Evolutionary conservation across 1,140 invertebrate genomes (phyloP).

Genomic region (Drosophila parabipectinata): DNA sequence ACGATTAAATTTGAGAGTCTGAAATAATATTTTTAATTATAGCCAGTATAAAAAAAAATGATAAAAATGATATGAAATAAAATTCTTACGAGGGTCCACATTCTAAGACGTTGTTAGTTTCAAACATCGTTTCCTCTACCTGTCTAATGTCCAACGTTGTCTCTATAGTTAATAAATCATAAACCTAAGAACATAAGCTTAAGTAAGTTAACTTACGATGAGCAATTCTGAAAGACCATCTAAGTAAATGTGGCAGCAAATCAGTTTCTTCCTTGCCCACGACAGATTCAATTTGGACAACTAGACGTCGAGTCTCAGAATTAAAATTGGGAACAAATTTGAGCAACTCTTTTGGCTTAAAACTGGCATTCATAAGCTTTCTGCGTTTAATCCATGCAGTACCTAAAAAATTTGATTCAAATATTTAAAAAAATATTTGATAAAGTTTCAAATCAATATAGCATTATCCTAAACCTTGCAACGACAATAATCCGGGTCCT

Average conservation of each 20-base stretch:
- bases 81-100: neutral
- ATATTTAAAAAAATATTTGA: no score
- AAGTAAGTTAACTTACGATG: conserved; percentile 35
- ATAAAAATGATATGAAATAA: neutral
- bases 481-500: conserved; percentile 42
- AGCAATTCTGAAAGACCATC: conserved; percentile 44
- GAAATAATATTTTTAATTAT: neutral
- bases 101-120: no score
- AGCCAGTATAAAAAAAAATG: no score
- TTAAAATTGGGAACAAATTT: conserved; percentile 57
- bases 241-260: conserved; percentile 34
- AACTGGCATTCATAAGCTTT: conserved; percentile 47
- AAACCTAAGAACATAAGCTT: no score
- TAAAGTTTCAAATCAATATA: no score
- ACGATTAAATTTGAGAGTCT: neutral
- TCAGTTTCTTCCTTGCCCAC: conserved; percentile 27
- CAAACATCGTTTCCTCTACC: conserved; percentile 12
- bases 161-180: neutral
- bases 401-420: conserved; percentile 22
- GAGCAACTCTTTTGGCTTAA: conserved; percentile 45
- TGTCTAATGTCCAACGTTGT: conserved; percentile 42
- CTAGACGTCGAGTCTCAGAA: conserved; percentile 29
- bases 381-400: conserved; percentile 50
- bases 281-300: conserved; percentile 21
- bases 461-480: conserved; percentile 30